These are phyloP conservation scores for Nanorana parkeri DNA, from an alignment of 2,113 vertebrate species.

Conservation along the genomic window DNA sequence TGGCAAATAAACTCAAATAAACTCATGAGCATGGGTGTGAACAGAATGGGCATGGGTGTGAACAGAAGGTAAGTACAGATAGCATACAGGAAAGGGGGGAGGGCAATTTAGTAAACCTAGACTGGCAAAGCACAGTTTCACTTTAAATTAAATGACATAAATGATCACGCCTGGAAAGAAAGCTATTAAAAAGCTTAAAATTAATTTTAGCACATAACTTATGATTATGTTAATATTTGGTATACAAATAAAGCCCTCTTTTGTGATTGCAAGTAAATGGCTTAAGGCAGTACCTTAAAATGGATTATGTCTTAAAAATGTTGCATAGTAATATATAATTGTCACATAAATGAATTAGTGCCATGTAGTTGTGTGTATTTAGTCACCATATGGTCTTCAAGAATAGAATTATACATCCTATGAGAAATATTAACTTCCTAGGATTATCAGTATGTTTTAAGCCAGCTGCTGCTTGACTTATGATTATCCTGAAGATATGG, in stretches of 20 bases:
- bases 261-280: neutral
- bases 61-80: no score
- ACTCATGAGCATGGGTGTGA: no score
- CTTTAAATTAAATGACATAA: no score
- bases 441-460: slow-evolving; percentile 39
- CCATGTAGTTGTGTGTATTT: slow-evolving; percentile 1
- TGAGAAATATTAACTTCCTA: slow-evolving; percentile 53
- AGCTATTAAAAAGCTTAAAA: no score
- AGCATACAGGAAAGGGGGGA: no score
- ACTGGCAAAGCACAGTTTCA: no score
- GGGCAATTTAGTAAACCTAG: no score
- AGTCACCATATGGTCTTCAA: slow-evolving; percentile 36
- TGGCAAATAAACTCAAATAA: no score
- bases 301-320: slow-evolving; percentile 59
- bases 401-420: slow-evolving; percentile 42
- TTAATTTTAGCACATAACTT: no score
- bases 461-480: slow-evolving; percentile 48
- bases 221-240: slow-evolving; percentile 28
- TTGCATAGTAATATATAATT: slow-evolving; percentile 47
- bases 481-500: slow-evolving; percentile 38
- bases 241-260: slow-evolving; percentile 1
- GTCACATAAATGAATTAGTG: slow-evolving; percentile 53
- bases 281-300: slow-evolving; percentile 55
- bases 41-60: no score
- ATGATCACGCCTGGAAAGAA: no score